These are phyloP conservation scores for Drosophila nigritarsus DNA, from an alignment of 2,888 invertebrate species.

Conservation along the genomic window DNA sequence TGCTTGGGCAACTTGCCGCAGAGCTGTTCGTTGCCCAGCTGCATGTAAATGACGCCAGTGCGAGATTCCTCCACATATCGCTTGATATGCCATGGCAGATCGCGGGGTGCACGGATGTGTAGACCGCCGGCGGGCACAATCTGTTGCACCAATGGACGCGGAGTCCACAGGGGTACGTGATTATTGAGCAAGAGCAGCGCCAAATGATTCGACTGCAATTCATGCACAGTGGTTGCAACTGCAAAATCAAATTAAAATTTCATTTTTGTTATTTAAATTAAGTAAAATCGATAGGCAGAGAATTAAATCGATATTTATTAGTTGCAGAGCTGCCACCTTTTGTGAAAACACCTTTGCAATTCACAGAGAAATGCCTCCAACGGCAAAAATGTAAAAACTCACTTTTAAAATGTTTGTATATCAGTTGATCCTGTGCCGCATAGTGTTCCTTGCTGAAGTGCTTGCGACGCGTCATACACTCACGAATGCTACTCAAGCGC, in stretches of 20 bases:
- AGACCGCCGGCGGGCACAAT: slow-evolving; percentile 86
- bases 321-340: slow-evolving; percentile 5
- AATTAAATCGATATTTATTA: neutral
- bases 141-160: slow-evolving; percentile 85
- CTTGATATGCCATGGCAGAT: slow-evolving; percentile 84
- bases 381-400: slow-evolving; percentile 22
- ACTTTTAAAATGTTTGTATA: slow-evolving; percentile 82
- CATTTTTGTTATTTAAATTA: neutral
- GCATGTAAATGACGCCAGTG: slow-evolving; percentile 85
- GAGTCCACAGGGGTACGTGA: slow-evolving; percentile 85
- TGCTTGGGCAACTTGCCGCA: slow-evolving; percentile 84
- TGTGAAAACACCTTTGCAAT: neutral
- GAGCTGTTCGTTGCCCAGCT: slow-evolving; percentile 85
- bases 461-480: slow-evolving; percentile 78
- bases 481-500: slow-evolving; percentile 86
- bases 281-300: neutral
- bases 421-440: slow-evolving; percentile 80
- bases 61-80: slow-evolving; percentile 85
- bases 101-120: slow-evolving; percentile 85
- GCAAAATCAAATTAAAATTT: slow-evolving; percentile 9
- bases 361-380: slow-evolving; percentile 24
- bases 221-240: slow-evolving; percentile 68
- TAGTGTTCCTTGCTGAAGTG: slow-evolving; percentile 78
- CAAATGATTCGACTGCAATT: slow-evolving; percentile 85
- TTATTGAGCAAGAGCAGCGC: slow-evolving; percentile 86